Evolutionary conservation across 2,888 invertebrate species (phyloP), one percentile per base, ranked within the genome.

Genomic region (Cephus nigrinus): DNA sequence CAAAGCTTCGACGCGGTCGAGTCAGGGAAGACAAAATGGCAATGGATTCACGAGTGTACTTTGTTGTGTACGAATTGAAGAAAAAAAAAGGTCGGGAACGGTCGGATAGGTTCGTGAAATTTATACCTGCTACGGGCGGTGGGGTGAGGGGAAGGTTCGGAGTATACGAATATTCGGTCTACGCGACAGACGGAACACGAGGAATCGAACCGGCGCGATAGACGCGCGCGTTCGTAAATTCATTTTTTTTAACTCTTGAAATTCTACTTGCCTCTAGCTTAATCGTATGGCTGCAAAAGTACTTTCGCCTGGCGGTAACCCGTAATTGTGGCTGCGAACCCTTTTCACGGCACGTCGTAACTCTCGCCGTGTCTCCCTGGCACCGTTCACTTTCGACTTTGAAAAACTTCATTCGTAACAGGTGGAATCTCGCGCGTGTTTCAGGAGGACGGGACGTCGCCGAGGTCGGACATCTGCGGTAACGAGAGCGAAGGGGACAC

Each of bases 401-500:
- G 55, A 55, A 55, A 55, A 55, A 55, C 55, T 55, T 55, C 55
- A 55, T 55, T 55, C 55, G 55, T 55, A 55, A 55, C 55, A 55
- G 55, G 55, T 55, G 55, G 55, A 55, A 55, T 55, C 55, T 55
- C 55, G 55, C 55, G 55, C 55, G 55, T 81, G 83, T 86, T 90
- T 73, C 87, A 90, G 91, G 91, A 91, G 82, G 90, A 89, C 75
- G 89, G 86, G 75, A 87, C 87, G 78, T 91, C 90, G 69, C 90
- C 90, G 74, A 88, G 90, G 82, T 90, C 91, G 77, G 91, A 91
- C 83, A 87, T 88, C 75, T 90, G 90, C 80, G 91, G 88, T 68
- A 90, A 90, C 80, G 90, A 90, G 83, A 90, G 91, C 86, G 90
- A 90, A 83, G 91, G 87, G 74, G 91, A 91, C 79, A 87, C 88